Base-by-base conservation (phyloP, 2,113 vertebrate species). In the Motacilla tschutschensis region DNA sequence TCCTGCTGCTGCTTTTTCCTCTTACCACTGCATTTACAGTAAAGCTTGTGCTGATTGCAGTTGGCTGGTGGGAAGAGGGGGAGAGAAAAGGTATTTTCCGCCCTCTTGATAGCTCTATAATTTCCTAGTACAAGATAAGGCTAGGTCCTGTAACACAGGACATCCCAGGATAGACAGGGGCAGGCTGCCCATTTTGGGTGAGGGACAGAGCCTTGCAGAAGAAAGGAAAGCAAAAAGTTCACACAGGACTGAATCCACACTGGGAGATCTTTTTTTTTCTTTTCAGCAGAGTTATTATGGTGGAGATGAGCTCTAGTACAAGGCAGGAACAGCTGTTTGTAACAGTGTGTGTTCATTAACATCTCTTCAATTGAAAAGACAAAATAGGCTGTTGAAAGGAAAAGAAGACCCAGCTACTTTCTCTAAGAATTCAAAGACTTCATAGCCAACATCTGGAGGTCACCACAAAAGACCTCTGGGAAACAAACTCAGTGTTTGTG, bases 1-100 rank as follows among this genome's bases (percentile, higher is more conserved):
- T 83, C 50, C 59, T 48, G 19, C 35, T 81, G 88, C 79, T 73
- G 31, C 63, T 67, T 92, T 91, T 83, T 50, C 75, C 72, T 85
- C 67, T 79, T 89, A 70, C 67, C 33, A 24, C 18, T 79, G 67
- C 57, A 24, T 80, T 91, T 92, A 58, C 28, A 17, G 46, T 82
- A 84, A 82, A 76, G 36, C 15, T 57, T 88, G 69, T 77, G 35
- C 79, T 91, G 78, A 66, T 57, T 83, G 38, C 57, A 67, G 14
- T 80, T 74, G 72, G 25, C 65, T 48, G 29, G 53, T 62, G 73
- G 79, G 87, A 91, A 69, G 36, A 73, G 75, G 41, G 22, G 40
- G 72, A 74, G 18, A 74, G 69, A 85, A 90, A 83, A 90, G 33
- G 53, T 86, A 59, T 79, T 88, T 95, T 92, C 67, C 4, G 0